phyloP scores from a whole-genome alignment of 2,113 vertebrate genomes.

The Corapipo altera region DNA sequence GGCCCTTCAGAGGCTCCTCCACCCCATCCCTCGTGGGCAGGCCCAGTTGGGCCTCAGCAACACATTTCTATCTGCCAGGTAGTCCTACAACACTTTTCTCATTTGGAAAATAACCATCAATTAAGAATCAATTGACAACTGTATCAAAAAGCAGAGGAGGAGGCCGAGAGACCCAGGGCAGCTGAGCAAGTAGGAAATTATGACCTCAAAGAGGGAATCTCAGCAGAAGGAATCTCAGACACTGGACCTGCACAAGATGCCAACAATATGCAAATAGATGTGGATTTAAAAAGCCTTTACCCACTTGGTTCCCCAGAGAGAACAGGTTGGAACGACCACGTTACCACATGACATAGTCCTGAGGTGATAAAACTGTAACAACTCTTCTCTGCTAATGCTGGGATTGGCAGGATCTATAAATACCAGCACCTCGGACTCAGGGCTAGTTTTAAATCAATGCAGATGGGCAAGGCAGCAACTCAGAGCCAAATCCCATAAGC shows the following conservation, averaged over 20 bases:
- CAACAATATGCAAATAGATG: not conserved
- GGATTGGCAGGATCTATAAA: conserved; percentile 51
- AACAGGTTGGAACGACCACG: not conserved
- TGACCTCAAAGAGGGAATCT: not conserved
- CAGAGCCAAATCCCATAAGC: conserved; percentile 53
- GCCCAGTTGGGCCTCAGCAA: not conserved
- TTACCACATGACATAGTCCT: not conserved
- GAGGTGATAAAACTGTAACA: not conserved
- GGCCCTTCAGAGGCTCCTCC: fast-evolving
- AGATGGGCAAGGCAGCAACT: conserved; percentile 39
- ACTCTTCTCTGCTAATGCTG: not conserved
- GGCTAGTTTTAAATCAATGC: conserved; percentile 41
- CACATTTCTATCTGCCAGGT: not conserved
- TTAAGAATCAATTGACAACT: not conserved
- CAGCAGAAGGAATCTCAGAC: not conserved
- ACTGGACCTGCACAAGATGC: not conserved
- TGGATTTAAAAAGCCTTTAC: not conserved
- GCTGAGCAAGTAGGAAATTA: conserved; percentile 42
- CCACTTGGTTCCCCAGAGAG: not conserved
- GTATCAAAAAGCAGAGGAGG: not conserved
- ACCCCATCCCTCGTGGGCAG: not conserved
- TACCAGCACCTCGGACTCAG: conserved; percentile 4
- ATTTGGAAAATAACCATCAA: not conserved
- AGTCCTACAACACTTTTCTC: not conserved
- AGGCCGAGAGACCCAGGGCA: not conserved